Conservation (phyloP, 2,113 vertebrate genomes). For the Tiliqua scincoides region DNA sequence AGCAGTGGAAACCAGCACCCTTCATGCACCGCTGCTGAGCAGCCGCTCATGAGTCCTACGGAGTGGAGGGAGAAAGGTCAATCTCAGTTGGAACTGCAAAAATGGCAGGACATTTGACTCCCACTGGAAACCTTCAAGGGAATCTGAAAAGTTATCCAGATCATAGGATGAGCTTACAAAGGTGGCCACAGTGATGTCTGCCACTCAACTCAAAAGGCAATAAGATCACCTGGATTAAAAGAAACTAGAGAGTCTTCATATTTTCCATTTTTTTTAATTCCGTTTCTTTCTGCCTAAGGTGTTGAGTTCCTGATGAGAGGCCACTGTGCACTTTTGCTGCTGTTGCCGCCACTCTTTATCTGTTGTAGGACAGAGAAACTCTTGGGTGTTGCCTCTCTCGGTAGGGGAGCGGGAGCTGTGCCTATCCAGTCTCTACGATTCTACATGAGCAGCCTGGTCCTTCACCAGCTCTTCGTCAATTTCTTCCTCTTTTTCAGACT, state of each 20-base stretch:
- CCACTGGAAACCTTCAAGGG: no score
- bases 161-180: neutral
- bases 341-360: neutral
- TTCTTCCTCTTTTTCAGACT: neutral
- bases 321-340: no score
- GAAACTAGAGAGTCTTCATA: neutral
- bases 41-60: no score
- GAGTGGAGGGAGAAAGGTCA: no score
- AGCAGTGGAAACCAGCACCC: neutral
- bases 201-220: neutral
- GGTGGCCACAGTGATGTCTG: neutral
- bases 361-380: neutral
- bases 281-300: neutral
- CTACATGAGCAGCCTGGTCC: neutral
- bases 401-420: neutral
- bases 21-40: neutral
- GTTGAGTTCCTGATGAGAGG: neutral
- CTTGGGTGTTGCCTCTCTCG: neutral
- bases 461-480: neutral
- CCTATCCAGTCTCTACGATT: neutral
- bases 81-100: neutral
- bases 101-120: neutral
- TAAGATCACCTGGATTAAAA: neutral
- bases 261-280: neutral
- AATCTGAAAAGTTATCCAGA: neutral